phyloP scores from a whole-genome alignment of 2,113 vertebrate genomes.

The Trachemys scripta region DNA sequence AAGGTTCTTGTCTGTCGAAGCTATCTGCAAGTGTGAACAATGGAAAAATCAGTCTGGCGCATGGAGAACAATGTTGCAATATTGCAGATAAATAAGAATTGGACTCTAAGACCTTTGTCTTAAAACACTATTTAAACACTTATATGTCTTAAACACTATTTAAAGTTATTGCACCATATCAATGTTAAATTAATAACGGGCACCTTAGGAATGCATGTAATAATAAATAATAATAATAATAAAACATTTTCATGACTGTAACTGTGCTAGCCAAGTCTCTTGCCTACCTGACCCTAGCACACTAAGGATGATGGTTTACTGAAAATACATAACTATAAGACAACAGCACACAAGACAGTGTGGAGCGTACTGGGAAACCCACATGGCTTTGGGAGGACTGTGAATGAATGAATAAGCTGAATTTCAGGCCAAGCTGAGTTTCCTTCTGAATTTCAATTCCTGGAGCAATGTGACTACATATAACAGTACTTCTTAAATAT shows the following conservation, averaged over 20 bases:
- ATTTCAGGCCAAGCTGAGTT: background rate
- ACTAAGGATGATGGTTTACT: background rate
- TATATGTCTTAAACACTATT: background rate
- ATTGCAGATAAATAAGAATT: background rate
- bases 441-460: background rate
- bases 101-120: background rate
- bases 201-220: background rate
- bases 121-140: background rate
- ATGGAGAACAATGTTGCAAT: background rate
- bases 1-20: background rate
- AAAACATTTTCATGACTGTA: background rate
- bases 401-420: background rate
- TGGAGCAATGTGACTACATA: background rate
- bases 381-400: background rate
- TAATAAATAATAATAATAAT: background rate
- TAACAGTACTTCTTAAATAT: fast-evolving
- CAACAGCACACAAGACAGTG: background rate
- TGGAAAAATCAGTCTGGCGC: fast-evolving
- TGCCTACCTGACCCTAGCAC: background rate
- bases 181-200: background rate
- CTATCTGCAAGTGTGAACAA: fast-evolving
- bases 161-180: background rate
- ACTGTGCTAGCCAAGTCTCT: background rate
- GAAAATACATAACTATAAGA: background rate
- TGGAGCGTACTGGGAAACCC: background rate